phyloP scores from a whole-genome alignment of 2,888 invertebrate genomes.

The Invenusta paracnida region DNA sequence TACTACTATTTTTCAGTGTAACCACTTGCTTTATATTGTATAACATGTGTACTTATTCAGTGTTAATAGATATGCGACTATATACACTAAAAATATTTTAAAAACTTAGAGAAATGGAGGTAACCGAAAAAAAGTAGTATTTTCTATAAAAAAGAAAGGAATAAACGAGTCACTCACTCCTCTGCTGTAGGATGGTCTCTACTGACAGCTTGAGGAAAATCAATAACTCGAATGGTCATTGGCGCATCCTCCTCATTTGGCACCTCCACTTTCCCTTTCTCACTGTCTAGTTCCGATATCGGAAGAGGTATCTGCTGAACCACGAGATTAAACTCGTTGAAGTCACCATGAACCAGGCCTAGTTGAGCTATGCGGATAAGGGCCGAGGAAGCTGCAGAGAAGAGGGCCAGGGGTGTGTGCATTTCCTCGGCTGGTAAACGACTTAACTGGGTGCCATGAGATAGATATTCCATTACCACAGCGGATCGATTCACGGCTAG shows the following conservation, averaged over 20 bases:
- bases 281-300: neutral
- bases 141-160: too few relatives aligned
- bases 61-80: too few relatives aligned
- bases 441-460: constrained; percentile 30
- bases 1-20: too few relatives aligned
- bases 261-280: too few relatives aligned
- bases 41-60: too few relatives aligned
- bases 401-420: constrained; percentile 59
- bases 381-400: constrained; percentile 87
- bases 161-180: constrained; percentile 64
- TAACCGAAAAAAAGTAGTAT: neutral
- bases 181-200: constrained; percentile 83
- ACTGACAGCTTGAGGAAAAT: constrained; percentile 98
- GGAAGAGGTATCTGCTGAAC: constrained; percentile 53
- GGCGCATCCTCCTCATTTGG: constrained; percentile 18
- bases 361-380: constrained; percentile 82
- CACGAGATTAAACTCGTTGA: constrained; percentile 98
- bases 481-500: constrained; percentile 88
- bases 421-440: constrained; percentile 32
- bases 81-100: too few relatives aligned
- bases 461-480: constrained; percentile 76
- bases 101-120: too few relatives aligned
- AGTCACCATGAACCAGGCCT: constrained; percentile 96
- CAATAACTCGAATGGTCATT: constrained; percentile 67
- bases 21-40: too few relatives aligned